phyloP scores from a whole-genome alignment of 2,113 vertebrate species.

The Pagrus major region DNA sequence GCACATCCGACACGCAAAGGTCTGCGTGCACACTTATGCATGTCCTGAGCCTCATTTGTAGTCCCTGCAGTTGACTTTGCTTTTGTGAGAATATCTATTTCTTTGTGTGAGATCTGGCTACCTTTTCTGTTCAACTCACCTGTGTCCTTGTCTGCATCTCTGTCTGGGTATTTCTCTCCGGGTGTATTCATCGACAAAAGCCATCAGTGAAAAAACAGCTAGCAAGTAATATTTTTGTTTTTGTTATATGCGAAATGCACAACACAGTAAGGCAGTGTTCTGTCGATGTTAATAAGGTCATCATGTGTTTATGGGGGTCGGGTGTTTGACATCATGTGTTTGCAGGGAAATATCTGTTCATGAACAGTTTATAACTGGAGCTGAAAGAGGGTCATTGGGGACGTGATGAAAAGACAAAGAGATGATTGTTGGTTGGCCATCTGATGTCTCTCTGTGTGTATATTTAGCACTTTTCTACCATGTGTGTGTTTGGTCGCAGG shows the following conservation, averaged over 20 bases:
- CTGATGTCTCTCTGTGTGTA: conserved; percentile 4
- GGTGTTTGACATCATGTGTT: conserved; percentile 40
- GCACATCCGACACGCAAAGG: not conserved
- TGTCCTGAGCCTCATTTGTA: conserved; percentile 11
- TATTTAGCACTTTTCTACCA: conserved; percentile 18
- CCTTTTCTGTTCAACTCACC: conserved; percentile 15
- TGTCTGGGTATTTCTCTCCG: not conserved
- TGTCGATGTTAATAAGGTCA: not conserved
- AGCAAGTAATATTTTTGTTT: not conserved
- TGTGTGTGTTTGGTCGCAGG: not conserved
- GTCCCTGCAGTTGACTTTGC: not conserved
- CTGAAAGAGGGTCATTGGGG: conserved; percentile 26
- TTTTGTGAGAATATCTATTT: not conserved
- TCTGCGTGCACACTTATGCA: not conserved
- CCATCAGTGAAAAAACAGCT: not conserved
- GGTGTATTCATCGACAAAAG: not conserved
- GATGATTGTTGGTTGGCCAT: conserved; percentile 30
- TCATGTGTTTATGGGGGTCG: conserved; percentile 34
- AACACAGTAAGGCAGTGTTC: not conserved
- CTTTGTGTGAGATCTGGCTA: not conserved
- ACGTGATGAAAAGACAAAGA: conserved; percentile 43
- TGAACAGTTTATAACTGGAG: conserved; percentile 25
- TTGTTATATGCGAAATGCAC: not conserved
- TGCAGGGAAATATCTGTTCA: conserved; percentile 25
- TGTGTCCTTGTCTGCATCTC: not conserved